A percentile compares a stretch with the other conserved stretches of the same genome.
phyloP scores from a whole-genome alignment of 2,888 invertebrate genomes.

The Smittia sp. region DNA sequence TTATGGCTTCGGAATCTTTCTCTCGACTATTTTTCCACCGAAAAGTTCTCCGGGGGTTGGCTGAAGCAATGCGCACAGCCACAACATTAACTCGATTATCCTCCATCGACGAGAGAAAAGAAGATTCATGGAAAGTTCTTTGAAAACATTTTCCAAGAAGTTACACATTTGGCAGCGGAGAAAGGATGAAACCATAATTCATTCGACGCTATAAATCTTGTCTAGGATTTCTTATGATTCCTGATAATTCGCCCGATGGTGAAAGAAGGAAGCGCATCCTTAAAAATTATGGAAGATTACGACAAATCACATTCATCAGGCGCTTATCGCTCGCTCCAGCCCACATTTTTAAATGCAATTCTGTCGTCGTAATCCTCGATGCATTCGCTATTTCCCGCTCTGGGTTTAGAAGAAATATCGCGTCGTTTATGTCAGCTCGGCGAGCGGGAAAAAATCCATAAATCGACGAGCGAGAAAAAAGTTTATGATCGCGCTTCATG shows the following conservation, averaged over 20 bases:
- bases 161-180: conserved; percentile 13
- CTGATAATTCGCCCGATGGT: not conserved
- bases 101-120: not conserved
- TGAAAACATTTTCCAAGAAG: conserved; percentile 23
- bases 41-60: conserved; percentile 1
- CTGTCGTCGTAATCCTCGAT: not conserved
- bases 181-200: conserved; percentile 40
- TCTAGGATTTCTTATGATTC: conserved; percentile 25
- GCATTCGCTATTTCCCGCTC: not conserved
- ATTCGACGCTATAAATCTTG: conserved; percentile 36
- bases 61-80: not conserved
- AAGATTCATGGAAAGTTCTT: conserved; percentile 2
- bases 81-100: conserved; percentile 25
- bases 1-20: conserved; percentile 26
- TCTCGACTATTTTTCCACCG: not conserved
- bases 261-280: not conserved
- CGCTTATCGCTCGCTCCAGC: not conserved
- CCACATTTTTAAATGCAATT: not conserved
- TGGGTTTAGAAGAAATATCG: not conserved
- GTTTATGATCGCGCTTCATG: conserved; percentile 36
- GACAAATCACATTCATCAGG: conserved; percentile 2
- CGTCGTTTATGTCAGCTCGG: conserved; percentile 1
- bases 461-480: conserved; percentile 29
- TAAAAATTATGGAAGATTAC: conserved; percentile 10
- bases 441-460: conserved; percentile 34